phyloP scores from a whole-genome alignment of 2,888 invertebrate genomes.

The Acheta domesticus region DNA sequence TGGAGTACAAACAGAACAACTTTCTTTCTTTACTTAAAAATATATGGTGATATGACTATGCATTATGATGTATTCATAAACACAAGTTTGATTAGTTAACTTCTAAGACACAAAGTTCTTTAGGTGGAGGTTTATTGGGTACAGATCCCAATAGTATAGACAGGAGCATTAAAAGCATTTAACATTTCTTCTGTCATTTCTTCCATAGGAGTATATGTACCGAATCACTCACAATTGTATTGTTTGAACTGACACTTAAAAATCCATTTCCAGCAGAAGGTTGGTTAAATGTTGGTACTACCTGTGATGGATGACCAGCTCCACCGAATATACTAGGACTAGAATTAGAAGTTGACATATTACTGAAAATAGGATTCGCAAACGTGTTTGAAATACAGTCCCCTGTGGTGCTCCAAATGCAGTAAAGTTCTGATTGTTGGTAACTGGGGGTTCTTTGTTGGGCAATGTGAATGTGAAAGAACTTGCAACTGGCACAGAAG shows the following conservation, averaged over 20 bases:
- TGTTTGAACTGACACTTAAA: not conserved
- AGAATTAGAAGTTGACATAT: not conserved
- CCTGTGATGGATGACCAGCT: not conserved
- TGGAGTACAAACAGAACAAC: no score
- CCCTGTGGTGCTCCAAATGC: not conserved
- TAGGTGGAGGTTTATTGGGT: slow-evolving; percentile 64
- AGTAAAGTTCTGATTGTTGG: not conserved
- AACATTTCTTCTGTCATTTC: slow-evolving; percentile 53
- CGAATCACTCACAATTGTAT: not conserved
- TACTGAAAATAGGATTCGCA: not conserved
- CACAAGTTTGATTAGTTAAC: not conserved
- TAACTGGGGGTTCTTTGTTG: not conserved
- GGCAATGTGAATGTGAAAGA: not conserved
- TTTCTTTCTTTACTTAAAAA: no score
- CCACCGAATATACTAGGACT: slow-evolving; percentile 21
- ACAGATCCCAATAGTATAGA: slow-evolving; percentile 63
- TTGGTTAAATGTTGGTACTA: no score
- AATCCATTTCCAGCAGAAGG: not conserved
- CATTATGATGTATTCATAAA: no score
- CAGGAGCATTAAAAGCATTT: slow-evolving; percentile 57
- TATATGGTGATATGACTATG: no score
- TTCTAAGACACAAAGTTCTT: slow-evolving; percentile 43
- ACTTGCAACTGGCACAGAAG: not conserved
- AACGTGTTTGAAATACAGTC: not conserved
- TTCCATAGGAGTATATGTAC: slow-evolving; percentile 58